Conservation (phyloP, 2,797 vertebrate species). For the Anguilla marmorata region DNA sequence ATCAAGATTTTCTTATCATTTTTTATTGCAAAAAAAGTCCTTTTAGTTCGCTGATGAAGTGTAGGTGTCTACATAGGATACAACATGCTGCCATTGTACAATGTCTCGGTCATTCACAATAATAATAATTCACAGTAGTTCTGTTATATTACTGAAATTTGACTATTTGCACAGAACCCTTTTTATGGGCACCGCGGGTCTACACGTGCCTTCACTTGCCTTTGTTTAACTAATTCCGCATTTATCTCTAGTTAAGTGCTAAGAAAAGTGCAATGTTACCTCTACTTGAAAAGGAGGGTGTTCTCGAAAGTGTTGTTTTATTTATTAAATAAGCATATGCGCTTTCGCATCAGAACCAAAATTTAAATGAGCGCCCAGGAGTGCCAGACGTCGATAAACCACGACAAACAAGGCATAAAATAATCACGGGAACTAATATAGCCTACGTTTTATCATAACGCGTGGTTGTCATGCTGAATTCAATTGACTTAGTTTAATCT, state of each 20-base stretch:
- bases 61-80: not conserved
- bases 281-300: not conserved
- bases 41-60: not conserved
- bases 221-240: not conserved
- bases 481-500: conserved; percentile 23
- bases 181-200: not conserved
- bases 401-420: not conserved
- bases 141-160: not conserved
- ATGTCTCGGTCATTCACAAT: not conserved
- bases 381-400: not conserved
- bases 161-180: not conserved
- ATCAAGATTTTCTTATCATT: not conserved
- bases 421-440: not conserved
- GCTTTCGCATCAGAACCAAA: not conserved
- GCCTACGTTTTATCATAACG: conserved; percentile 13
- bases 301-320: not conserved
- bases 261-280: not conserved
- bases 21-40: not conserved
- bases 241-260: not conserved
- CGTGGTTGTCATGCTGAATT: conserved; percentile 1
- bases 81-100: not conserved
- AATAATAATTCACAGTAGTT: too few relatives aligned
- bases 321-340: not conserved
- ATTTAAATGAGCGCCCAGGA: not conserved
- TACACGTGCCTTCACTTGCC: not conserved